These are phyloP conservation scores for Aphaenogaster rudis DNA, from an alignment of 1,140 invertebrate species.

Conservation along the genomic window DNA sequence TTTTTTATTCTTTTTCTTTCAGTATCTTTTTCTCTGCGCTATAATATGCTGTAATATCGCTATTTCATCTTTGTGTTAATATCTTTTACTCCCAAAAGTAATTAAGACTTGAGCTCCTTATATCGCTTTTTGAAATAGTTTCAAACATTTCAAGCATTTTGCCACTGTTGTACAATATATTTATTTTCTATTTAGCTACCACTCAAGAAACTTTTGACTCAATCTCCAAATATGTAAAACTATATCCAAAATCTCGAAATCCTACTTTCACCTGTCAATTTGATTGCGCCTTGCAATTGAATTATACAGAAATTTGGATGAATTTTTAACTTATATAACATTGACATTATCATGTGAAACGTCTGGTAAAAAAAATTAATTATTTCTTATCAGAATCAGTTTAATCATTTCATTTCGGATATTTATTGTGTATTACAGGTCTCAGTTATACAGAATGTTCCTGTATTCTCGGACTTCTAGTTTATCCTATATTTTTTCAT, in stretches of 20 bases:
- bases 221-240: background rate
- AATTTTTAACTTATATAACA: background rate
- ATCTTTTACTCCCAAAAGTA: background rate
- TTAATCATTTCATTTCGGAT: background rate
- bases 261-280: background rate
- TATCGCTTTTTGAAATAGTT: background rate
- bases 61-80: background rate
- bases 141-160: background rate
- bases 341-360: background rate
- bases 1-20: background rate
- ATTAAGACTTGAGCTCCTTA: no score
- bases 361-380: background rate
- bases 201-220: background rate
- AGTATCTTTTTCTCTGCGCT: background rate
- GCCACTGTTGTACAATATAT: background rate
- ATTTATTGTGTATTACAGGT: background rate
- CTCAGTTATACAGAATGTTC: background rate
- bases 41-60: background rate
- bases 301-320: background rate
- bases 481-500: slow-evolving; percentile 3
- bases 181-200: background rate
- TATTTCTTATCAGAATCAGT: background rate
- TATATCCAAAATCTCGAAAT: background rate
- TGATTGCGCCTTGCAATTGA: background rate
- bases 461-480: background rate